Percentiles rank a stretch among this genome's conserved stretches.
Evolutionary conservation across 2,888 invertebrate species (phyloP).

Genomic region (Polymixis flavicincta): DNA sequence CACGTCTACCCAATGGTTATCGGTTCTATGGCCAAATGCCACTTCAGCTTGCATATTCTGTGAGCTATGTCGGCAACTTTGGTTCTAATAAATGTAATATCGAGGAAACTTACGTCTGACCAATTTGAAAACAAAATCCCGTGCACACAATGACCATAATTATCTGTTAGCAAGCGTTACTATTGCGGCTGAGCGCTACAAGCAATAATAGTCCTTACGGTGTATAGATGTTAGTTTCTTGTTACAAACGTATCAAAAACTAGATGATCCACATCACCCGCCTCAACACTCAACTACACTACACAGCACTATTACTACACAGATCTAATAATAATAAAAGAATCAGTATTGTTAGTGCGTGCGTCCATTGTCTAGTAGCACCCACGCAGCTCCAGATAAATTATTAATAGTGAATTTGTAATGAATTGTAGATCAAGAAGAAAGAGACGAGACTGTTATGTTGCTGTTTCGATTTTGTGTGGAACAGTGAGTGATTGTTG

Average conservation of each 20-base stretch:
- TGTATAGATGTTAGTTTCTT: too few species aligned
- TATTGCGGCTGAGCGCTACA: too few species aligned
- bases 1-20: too few species aligned
- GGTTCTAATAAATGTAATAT: too few species aligned
- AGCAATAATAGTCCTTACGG: too few species aligned
- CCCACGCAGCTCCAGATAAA: constrained; percentile 89
- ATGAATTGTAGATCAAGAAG: constrained; percentile 79
- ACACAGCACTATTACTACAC: constrained; percentile 48
- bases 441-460: constrained; percentile 52
- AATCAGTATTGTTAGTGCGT: constrained; percentile 77
- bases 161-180: too few species aligned
- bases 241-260: neutral
- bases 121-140: too few species aligned
- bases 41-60: too few species aligned
- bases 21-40: too few species aligned
- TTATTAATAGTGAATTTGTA: constrained; percentile 90
- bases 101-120: too few species aligned
- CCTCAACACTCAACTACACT: constrained; percentile 15
- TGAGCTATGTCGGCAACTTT: too few species aligned
- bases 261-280: constrained; percentile 17
- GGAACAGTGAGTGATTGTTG: constrained; percentile 15
- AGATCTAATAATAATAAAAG: constrained; percentile 75
- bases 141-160: too few species aligned
- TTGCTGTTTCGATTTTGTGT: constrained; percentile 14
- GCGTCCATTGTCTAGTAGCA: constrained; percentile 83